Evolutionary conservation across 2,888 invertebrate species (phyloP), one percentile per base, ranked within the genome.

Genomic region (Asteroscopus sphinx): DNA sequence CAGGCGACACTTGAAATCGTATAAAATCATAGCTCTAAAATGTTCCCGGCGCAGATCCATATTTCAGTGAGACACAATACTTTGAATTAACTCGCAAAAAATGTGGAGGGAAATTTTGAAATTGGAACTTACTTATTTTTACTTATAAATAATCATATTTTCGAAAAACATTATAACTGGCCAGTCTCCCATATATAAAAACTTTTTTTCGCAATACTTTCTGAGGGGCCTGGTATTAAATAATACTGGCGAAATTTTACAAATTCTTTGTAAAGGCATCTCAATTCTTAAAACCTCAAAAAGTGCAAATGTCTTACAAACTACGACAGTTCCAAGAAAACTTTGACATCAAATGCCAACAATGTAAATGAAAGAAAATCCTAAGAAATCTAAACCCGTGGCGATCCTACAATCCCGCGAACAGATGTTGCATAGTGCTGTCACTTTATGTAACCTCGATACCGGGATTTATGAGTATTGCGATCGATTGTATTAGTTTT

Each of bases 371-470:
- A n/a, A 49, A 61, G 12, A n/a, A 33, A 44, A 56, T 68, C 47
- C 55, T n/a, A 11, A 15, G 47, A 67, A 69, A 68, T 11, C 17
- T 13, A 11, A 37, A 48, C 33, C 13, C n/a, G 25, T 48, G 36
- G 42, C 8, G 17, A 15, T 33, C 33, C 30, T 68, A 61, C 16
- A 8, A 30, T 12, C 15, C 11, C 16, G 25, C 5, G 28, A 68
- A 52, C 66, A 67, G 64, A 68, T 67, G 66, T 56, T 67, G 44
- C 35, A 48, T 68, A 68, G 69, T 68, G 66, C 55, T 66, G 69
- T 52, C 47, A 69, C 53, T 63, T n/a, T 49, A 54, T 17, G 44
- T 36, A 55, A 56, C 40, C 51, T 40, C 55, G 30, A 68, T 36
- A 35, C 55, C 66, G 51, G 64, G 47, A 68, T 66, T 63, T 63